phyloP scores from a whole-genome alignment of 2,797 vertebrate species.

The Lagorchestes hirsutus region DNA sequence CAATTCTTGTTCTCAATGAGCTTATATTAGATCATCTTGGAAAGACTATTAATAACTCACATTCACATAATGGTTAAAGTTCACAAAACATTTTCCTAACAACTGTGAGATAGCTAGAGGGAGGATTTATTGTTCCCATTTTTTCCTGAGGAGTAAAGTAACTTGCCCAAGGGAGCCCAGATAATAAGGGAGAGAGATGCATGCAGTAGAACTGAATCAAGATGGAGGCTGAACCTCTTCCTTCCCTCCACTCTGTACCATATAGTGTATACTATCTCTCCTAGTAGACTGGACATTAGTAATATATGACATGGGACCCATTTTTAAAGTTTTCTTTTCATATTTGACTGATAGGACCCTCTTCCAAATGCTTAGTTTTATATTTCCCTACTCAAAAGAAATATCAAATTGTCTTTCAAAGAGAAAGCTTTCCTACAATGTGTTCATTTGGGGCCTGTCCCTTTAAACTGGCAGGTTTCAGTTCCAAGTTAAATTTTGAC shows the following conservation, averaged over 20 bases:
- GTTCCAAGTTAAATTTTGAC: slow-evolving; percentile 68
- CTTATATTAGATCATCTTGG: neutral
- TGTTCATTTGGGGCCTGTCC: slow-evolving; percentile 57
- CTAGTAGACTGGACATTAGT: neutral
- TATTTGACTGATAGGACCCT: slow-evolving; percentile 3
- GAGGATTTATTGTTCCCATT: neutral
- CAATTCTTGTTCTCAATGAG: neutral
- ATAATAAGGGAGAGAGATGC: neutral
- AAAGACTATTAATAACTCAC: slow-evolving; percentile 28
- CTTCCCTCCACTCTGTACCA: neutral
- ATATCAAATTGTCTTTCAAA: slow-evolving; percentile 55
- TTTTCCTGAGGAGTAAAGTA: neutral
- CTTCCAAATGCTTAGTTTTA: slow-evolving; percentile 51
- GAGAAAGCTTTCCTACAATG: slow-evolving; percentile 28
- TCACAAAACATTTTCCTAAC: slow-evolving; percentile 15
- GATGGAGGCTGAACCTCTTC: neutral
- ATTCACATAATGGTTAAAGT: slow-evolving; percentile 3
- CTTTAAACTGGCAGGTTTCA: slow-evolving; percentile 54
- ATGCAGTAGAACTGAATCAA: neutral
- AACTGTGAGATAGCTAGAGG: neutral
- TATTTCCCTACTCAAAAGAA: slow-evolving; percentile 66
- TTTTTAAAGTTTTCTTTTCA: neutral
- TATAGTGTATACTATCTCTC: neutral
- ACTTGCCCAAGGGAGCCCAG: neutral
- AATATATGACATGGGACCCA: neutral